These are phyloP conservation scores for Phania funesta DNA, from an alignment of 2,888 invertebrate species.

Conservation along the genomic window DNA sequence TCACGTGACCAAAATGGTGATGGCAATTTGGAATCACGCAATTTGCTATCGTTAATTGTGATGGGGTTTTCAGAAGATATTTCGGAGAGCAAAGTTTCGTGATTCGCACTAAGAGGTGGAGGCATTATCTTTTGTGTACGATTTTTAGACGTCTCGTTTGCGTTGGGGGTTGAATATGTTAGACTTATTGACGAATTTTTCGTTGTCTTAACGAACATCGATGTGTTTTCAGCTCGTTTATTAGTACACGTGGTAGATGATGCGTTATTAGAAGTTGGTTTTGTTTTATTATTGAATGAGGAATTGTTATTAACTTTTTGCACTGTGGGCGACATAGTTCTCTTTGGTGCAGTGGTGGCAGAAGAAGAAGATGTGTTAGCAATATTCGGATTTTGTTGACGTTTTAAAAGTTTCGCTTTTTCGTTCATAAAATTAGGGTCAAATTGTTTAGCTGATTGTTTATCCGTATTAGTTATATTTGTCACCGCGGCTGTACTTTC, in stretches of 20 bases:
- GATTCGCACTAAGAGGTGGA: conserved; percentile 46
- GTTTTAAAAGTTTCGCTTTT: conserved; percentile 38
- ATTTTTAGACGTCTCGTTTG: conserved; percentile 26
- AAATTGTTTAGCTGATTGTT: conserved; percentile 27
- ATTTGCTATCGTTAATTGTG: conserved; percentile 53
- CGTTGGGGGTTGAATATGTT: background rate
- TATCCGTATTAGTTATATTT: background rate
- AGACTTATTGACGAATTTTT: background rate
- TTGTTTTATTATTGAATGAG: conserved; percentile 11
- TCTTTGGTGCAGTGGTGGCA: background rate
- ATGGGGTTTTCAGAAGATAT: conserved; percentile 34
- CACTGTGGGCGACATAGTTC: background rate
- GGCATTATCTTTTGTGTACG: conserved; percentile 37
- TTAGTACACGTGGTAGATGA: background rate
- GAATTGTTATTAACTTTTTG: background rate
- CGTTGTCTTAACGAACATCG: background rate
- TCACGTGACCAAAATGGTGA: conserved; percentile 79
- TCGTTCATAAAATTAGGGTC: conserved; percentile 50
- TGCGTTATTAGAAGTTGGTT: conserved; percentile 12
- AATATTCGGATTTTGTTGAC: conserved; percentile 43
- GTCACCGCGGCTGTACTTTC: background rate
- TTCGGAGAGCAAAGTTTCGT: conserved; percentile 52
- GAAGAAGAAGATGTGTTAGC: too few relatives aligned
- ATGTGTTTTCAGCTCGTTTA: background rate
- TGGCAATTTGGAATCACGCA: conserved; percentile 58